A percentile compares a stretch with the other conserved stretches of the same genome.
phyloP scores from a whole-genome alignment of 2,113 vertebrate species.

The Vombatus ursinus region DNA sequence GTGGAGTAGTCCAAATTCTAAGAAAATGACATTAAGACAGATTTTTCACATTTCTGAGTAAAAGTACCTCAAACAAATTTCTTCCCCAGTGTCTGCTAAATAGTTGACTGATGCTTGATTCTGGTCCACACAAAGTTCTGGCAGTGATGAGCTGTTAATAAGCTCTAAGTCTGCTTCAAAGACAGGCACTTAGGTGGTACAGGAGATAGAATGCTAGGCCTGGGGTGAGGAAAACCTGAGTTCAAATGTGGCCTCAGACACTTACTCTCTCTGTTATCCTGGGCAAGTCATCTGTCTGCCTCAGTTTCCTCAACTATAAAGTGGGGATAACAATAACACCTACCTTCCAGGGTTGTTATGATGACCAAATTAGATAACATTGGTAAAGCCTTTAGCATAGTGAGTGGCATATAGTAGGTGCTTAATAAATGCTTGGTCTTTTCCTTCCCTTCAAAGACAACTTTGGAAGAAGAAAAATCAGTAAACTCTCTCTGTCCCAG shows the following conservation, averaged over 20 bases:
- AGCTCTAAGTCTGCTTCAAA: neutral
- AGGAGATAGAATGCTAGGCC: neutral
- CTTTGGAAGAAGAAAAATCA: neutral
- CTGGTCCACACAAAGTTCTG: neutral
- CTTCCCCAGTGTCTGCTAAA: neutral
- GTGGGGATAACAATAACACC: neutral
- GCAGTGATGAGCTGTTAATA: neutral
- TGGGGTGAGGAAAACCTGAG: neutral
- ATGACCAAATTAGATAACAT: neutral
- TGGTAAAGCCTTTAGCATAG: neutral
- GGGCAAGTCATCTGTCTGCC: neutral
- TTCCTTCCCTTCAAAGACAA: neutral
- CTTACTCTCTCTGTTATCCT: neutral
- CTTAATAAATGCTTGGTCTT: neutral
- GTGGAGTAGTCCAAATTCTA: neutral
- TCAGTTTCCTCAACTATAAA: neutral
- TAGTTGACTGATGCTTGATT: neutral
- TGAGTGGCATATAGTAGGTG: neutral
- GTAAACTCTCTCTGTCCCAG: neutral
- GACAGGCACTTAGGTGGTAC: neutral
- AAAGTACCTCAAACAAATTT: conserved; percentile 4
- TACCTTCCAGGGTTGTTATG: neutral
- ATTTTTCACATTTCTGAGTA: conserved; percentile 8
- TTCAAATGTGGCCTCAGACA: neutral
- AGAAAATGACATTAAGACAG: conserved; percentile 32